phyloP scores from a whole-genome alignment of 30 jellyfish, hydroid and myxozoan species.

The Rhopilema esculentum region DNA sequence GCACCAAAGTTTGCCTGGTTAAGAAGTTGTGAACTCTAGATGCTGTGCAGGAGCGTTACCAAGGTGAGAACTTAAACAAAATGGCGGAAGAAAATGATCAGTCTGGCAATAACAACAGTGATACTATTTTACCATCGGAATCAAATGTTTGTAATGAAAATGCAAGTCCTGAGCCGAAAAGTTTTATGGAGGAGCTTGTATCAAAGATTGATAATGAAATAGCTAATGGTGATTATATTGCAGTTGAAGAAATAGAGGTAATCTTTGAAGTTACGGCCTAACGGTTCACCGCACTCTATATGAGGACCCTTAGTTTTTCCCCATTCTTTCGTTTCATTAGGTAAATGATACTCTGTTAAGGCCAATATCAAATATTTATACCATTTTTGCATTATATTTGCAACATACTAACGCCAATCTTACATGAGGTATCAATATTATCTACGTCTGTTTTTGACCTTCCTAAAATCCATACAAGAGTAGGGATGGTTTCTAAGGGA shows the following conservation, averaged over 20 bases:
- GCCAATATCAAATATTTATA: not conserved
- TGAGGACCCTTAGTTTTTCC: too few species aligned
- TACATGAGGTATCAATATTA: too few species aligned
- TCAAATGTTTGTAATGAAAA: not conserved
- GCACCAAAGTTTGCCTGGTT: too few species aligned
- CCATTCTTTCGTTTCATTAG: too few species aligned
- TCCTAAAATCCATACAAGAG: too few species aligned
- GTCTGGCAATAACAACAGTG: constrained; percentile 3
- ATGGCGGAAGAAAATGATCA: constrained; percentile 52
- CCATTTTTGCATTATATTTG: not conserved
- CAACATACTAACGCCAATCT: too few species aligned
- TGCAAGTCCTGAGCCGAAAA: constrained; percentile 1
- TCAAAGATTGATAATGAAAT: not conserved
- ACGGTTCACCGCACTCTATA: too few species aligned
- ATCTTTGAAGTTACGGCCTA: not conserved
- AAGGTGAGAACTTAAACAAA: constrained; percentile 37
- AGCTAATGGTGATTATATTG: not conserved
- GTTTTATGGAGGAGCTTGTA: not conserved
- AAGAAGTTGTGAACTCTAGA: not conserved
- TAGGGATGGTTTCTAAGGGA: too few species aligned
- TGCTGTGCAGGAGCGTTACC: constrained; percentile 22
- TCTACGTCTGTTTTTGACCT: too few species aligned
- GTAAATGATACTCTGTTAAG: too few species aligned
- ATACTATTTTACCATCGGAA: not conserved
- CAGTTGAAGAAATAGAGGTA: constrained; percentile 47